A percentile compares a stretch with the other conserved stretches of the same genome.
phyloP scores from a whole-genome alignment of 1,140 invertebrate species.

The Diuraphis noxia region DNA sequence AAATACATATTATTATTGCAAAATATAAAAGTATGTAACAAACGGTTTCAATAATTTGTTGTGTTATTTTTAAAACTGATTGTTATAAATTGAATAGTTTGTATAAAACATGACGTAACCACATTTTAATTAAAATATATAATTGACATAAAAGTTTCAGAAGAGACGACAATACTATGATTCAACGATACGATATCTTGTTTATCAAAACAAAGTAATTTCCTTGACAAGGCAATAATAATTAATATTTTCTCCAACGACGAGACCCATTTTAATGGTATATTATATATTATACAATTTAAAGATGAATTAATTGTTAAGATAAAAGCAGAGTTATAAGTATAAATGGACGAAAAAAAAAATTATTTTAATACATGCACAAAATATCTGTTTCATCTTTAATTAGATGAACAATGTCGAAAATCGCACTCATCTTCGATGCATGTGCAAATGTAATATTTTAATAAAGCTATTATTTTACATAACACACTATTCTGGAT shows the following conservation, averaged over 20 bases:
- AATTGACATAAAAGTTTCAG: background rate
- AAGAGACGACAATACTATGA: background rate
- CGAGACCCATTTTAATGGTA: background rate
- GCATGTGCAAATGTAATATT: background rate
- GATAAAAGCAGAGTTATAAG: background rate
- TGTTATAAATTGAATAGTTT: background rate
- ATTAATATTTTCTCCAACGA: background rate
- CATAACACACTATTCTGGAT: background rate
- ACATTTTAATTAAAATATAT: slow-evolving; percentile 12
- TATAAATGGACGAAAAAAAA: background rate
- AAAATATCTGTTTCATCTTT: background rate
- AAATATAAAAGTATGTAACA: background rate
- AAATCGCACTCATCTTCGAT: background rate
- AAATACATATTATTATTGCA: background rate
- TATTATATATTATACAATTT: background rate
- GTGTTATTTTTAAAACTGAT: background rate
- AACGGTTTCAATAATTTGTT: background rate
- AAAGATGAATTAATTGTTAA: background rate
- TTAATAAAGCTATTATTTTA: background rate
- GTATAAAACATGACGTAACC: background rate
- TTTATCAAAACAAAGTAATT: background rate
- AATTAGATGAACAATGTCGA: too few species aligned
- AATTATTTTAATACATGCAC: background rate
- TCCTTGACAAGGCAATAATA: background rate
- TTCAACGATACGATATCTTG: background rate